These are phyloP conservation scores for Squalus acanthias DNA, from an alignment of 2,797 vertebrate species.

Conservation along the genomic window DNA sequence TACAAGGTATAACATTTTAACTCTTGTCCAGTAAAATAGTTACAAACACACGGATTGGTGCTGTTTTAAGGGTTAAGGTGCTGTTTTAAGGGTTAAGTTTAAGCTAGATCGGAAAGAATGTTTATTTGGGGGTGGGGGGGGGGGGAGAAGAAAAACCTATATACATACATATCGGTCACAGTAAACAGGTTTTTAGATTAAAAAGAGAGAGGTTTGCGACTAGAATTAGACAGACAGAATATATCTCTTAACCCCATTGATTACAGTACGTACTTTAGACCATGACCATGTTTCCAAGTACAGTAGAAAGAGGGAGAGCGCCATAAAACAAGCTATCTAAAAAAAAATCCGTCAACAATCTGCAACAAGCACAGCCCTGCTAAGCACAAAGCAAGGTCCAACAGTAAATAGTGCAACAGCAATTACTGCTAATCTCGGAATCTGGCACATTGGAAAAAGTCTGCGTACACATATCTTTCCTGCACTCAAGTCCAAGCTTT, in stretches of 20 bases:
- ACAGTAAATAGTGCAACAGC: background rate
- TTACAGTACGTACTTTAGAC: constrained; percentile 9
- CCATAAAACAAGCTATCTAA: background rate
- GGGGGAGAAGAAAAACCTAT: background rate
- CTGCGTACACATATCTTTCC: background rate
- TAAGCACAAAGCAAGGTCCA: constrained; percentile 30
- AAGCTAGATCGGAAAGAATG: background rate
- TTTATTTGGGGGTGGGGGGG: background rate
- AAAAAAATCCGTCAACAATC: background rate
- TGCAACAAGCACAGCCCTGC: background rate
- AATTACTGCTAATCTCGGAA: constrained; percentile 24
- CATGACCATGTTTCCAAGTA: background rate
- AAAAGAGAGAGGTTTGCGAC: background rate
- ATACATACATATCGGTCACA: background rate
- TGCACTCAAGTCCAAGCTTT: background rate
- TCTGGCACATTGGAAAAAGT: constrained; percentile 8
- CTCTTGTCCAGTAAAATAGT: background rate
- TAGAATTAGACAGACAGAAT: background rate
- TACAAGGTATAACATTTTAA: background rate
- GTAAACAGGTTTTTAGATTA: background rate
- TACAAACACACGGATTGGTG: background rate
- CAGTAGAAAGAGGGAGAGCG: background rate
- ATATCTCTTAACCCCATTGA: background rate
- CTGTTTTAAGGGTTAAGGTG: background rate
- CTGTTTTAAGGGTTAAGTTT: background rate